A percentile compares a stretch with the other conserved stretches of the same genome.
Evolutionary conservation across 1,140 invertebrate species (phyloP).

Genomic region (Listronotus oregonensis): DNA sequence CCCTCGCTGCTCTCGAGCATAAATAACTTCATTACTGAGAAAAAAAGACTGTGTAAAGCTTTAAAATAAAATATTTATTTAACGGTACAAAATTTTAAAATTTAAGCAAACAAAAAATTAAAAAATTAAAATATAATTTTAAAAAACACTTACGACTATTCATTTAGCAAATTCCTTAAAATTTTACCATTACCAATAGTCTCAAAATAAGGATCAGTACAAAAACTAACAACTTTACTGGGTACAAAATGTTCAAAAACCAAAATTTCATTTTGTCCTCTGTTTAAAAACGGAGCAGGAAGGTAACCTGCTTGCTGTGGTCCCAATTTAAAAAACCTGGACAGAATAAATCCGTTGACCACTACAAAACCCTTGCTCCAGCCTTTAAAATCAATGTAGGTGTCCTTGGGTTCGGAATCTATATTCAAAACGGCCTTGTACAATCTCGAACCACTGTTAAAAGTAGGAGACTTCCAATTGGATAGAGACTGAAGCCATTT

Average conservation of each 20-base stretch:
- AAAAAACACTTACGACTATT: not conserved
- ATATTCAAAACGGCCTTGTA: constrained; percentile 46
- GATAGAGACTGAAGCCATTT: constrained; percentile 50
- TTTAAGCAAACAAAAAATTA: too few species aligned
- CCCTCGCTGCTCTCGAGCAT: too few species aligned
- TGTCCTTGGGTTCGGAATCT: constrained; percentile 41
- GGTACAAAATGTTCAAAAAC: constrained; percentile 53
- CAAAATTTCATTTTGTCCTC: constrained; percentile 59
- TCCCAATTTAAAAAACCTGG: constrained; percentile 62
- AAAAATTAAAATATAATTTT: too few species aligned
- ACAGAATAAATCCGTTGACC: constrained; percentile 69
- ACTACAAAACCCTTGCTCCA: constrained; percentile 67
- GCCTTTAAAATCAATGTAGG: constrained; percentile 55
- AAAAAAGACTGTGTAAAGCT: too few species aligned
- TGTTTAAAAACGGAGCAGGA: constrained; percentile 61
- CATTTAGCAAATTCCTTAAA: constrained; percentile 18
- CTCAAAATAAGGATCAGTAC: constrained; percentile 32
- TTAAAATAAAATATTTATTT: too few species aligned
- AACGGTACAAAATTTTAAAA: too few species aligned
- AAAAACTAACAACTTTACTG: constrained; percentile 36
- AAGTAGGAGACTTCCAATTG: constrained; percentile 32
- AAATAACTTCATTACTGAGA: too few species aligned
- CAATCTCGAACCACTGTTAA: constrained; percentile 47
- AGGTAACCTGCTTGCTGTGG: constrained; percentile 65
- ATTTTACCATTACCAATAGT: constrained; percentile 31